Percentiles rank a stretch among this genome's conserved stretches.
Conservation (phyloP, 2,797 vertebrate species). For the Apodemus agrarius region DNA sequence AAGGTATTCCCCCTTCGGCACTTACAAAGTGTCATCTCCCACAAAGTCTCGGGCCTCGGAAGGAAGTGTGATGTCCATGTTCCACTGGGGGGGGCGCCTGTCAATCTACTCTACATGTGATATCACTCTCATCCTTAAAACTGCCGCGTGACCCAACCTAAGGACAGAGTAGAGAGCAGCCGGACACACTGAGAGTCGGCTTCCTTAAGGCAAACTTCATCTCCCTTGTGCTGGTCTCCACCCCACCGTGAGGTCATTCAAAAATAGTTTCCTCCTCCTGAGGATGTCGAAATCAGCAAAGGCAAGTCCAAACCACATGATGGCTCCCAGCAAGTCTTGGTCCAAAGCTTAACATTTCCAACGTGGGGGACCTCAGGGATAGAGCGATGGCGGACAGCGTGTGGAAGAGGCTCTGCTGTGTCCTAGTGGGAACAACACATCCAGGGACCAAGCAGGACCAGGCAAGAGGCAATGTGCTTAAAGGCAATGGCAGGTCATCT, state of each 20-base stretch:
- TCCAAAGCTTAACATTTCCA: background rate
- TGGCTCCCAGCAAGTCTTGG: background rate
- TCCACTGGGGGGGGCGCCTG: too few relatives aligned
- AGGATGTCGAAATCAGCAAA: too few relatives aligned
- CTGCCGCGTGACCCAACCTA: background rate
- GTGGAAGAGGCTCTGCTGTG: background rate
- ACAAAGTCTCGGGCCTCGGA: background rate
- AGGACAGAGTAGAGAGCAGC: background rate
- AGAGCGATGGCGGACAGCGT: accelerated
- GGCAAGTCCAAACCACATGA: background rate
- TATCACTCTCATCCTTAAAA: background rate
- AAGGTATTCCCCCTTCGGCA: too few relatives aligned
- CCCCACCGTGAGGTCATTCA: too few relatives aligned
- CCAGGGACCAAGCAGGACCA: background rate
- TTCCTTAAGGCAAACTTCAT: background rate
- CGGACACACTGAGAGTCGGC: background rate
- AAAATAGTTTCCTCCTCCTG: background rate
- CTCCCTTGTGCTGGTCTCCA: background rate
- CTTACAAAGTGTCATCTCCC: background rate
- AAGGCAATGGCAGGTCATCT: accelerated
- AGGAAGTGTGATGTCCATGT: background rate
- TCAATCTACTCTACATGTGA: background rate
- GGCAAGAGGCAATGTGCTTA: background rate
- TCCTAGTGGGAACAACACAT: background rate
- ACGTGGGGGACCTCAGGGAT: background rate